Evolutionary conservation across 2,797 vertebrate species (phyloP).

Genomic region (Galago senegalensis): DNA sequence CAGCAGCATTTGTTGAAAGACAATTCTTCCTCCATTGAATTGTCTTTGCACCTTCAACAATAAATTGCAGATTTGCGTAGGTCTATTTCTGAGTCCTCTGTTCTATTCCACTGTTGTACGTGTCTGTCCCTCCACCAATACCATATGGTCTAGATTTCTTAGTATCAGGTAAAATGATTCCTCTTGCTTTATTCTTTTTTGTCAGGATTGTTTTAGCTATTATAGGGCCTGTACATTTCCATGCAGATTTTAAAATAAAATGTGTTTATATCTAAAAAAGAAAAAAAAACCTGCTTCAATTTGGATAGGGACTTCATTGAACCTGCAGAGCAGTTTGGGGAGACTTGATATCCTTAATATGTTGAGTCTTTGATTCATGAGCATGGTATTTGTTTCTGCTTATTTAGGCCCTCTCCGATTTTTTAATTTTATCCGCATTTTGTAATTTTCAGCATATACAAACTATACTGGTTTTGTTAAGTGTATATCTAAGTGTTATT

Average conservation of each 20-base stretch:
- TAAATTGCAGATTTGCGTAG: neutral
- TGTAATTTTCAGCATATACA: constrained; percentile 3
- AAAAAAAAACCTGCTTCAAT: neutral
- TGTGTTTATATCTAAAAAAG: neutral
- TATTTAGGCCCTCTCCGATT: constrained; percentile 46
- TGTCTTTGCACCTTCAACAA: neutral
- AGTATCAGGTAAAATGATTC: neutral
- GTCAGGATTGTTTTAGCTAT: neutral
- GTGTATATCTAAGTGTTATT: neutral
- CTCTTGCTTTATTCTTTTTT: neutral
- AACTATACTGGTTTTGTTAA: neutral
- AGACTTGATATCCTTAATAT: neutral
- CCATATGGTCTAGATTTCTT: neutral
- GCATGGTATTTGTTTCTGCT: neutral
- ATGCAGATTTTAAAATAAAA: constrained; percentile 40
- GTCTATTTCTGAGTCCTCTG: neutral
- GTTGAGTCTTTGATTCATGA: neutral
- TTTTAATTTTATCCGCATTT: neutral
- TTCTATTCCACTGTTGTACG: neutral
- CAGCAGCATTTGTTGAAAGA: neutral
- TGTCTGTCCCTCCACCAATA: neutral
- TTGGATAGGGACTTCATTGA: constrained; percentile 8
- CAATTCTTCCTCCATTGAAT: neutral
- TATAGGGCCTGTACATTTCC: neutral
- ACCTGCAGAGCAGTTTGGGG: neutral